Base-by-base conservation (phyloP, 2,888 invertebrate genomes). In the Mystacides longicornis region DNA sequence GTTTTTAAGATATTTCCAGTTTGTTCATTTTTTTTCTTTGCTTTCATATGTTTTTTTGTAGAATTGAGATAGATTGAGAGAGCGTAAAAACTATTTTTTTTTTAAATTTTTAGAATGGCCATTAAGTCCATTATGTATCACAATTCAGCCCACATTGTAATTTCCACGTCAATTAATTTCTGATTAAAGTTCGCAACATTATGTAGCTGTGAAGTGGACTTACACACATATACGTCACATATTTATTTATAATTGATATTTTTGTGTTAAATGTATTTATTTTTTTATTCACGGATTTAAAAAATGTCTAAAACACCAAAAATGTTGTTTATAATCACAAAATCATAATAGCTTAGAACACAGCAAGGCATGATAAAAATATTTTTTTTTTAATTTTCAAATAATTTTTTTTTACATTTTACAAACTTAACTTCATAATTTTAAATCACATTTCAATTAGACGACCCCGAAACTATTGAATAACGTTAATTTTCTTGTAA, bases 371-470 rank as follows among this genome's bases (percentile, higher is more conserved):
- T 23, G 45, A 51, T 42, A 42, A 52, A 53, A 53, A 47, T 37
- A 49, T 21, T 45, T 20, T 21, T 20, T 45, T 20, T 45, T 47
- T 56, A 56, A 37, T 37, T 37, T 27, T 37, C 16, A 37, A n/a
- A n/a, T 37, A 37, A n/a, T 37, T 37, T 37, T 54, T 56, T 56
- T 54, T 58, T 53, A 50, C 49, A 58, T 53, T 56, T 56, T 54
- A 56, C 14, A 37, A 37, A 37, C 37, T 37, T 37, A 37, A 37
- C 37, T 37, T 37, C 14, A 37, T 37, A 37, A 7, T 37, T 37
- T 37, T n/a, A 37, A 56, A 59, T 56, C 59, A 59, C 59, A 56
- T 49, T 58, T 53, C 55, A 52, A 46, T 33, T 51, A 56, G 51
- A 57, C 51, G 49, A 57, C 53, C 56, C 22, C 42, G 47, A 37